These are phyloP conservation scores for Brachyopa scutellaris DNA, from an alignment of 2,888 invertebrate species.

Conservation along the genomic window DNA sequence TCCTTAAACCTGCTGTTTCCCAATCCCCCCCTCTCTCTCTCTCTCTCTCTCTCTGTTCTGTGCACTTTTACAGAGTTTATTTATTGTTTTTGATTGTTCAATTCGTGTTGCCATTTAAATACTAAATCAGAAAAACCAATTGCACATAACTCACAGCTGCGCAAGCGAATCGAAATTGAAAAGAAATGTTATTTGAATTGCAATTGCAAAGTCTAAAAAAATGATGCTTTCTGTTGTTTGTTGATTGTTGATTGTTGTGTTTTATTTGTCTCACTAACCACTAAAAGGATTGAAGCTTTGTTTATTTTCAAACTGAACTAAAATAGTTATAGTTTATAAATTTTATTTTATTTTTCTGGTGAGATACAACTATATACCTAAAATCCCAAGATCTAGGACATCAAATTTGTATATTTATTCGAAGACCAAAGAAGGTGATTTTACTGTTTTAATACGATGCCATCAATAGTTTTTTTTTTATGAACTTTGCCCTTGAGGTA, in stretches of 20 bases:
- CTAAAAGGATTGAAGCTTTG: slow-evolving; percentile 21
- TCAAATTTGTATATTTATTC: too few relatives aligned
- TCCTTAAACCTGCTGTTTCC: neutral
- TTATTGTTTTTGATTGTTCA: neutral
- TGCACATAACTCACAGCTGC: slow-evolving; percentile 3
- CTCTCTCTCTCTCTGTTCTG: too few relatives aligned
- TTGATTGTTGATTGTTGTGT: slow-evolving; percentile 61
- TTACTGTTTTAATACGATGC: too few relatives aligned
- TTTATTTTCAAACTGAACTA: too few relatives aligned
- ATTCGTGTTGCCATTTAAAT: neutral
- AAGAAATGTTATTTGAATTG: neutral
- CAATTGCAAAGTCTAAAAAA: neutral
- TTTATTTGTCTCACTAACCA: slow-evolving; percentile 48
- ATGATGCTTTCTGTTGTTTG: slow-evolving; percentile 31
- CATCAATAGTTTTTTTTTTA: too few relatives aligned
- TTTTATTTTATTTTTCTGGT: too few relatives aligned
- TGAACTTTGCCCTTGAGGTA: too few relatives aligned
- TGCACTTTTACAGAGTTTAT: neutral
- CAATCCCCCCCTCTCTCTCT: too few relatives aligned
- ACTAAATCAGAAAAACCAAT: neutral
- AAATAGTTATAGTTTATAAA: too few relatives aligned
- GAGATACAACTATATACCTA: too few relatives aligned
- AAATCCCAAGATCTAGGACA: too few relatives aligned
- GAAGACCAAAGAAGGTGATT: too few relatives aligned
- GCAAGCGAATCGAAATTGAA: neutral